Percentiles rank a stretch among this genome's conserved stretches.
Evolutionary conservation across 2,113 vertebrate genomes (phyloP).

Genomic region (Bubo blakistoni): DNA sequence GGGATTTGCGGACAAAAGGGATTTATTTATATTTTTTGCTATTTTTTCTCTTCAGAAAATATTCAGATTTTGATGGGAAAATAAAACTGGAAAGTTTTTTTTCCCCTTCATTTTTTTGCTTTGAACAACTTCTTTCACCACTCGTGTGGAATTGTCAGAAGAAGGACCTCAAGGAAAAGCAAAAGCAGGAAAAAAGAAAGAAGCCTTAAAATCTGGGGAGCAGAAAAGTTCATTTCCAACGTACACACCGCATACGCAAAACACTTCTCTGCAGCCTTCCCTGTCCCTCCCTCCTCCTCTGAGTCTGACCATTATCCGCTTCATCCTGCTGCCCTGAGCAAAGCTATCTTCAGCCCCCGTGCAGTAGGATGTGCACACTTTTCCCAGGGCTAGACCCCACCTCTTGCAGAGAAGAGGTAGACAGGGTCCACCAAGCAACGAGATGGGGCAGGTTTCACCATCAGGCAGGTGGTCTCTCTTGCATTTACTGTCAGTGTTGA

Average conservation of each 20-base stretch:
- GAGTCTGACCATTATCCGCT: background rate
- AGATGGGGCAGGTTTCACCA: background rate
- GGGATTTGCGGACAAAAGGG: constrained; percentile 22
- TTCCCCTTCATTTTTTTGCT: background rate
- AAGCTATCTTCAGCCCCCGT: background rate
- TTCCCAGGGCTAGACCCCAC: background rate
- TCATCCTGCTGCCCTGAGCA: background rate
- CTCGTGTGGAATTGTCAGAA: background rate
- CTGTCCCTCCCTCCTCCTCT: background rate
- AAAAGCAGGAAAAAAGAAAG: background rate
- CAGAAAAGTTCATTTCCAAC: background rate
- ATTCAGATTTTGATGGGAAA: background rate
- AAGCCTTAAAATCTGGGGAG: background rate
- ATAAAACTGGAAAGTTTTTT: background rate
- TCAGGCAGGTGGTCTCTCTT: background rate
- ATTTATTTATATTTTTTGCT: background rate
- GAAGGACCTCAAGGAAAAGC: background rate
- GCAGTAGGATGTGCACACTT: background rate
- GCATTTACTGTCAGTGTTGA: background rate
- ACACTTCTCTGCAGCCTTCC: background rate
- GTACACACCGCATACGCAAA: background rate
- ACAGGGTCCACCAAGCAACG: background rate
- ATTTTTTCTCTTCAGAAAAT: background rate
- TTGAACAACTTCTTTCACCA: background rate
- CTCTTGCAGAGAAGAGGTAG: background rate